Conservation (phyloP, 2,888 invertebrate species). For the Sphaerophoria rueppellii region DNA sequence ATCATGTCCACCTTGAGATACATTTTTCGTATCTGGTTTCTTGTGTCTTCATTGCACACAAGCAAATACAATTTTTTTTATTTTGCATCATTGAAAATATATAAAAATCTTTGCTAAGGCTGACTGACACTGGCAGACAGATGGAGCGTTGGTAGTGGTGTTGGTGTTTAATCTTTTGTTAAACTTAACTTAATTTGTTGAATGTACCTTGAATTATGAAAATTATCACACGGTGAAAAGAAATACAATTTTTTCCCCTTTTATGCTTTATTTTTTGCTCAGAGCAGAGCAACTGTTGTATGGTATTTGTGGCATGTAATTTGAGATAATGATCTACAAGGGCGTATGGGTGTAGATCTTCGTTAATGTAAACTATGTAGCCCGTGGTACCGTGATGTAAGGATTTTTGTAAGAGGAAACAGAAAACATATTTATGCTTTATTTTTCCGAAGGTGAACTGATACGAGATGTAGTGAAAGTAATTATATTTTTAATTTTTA, state of each 20-base stretch:
- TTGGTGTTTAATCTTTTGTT: constrained; percentile 51
- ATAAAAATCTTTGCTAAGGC: constrained; percentile 4
- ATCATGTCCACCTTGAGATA: constrained; percentile 70
- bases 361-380: background rate
- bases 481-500: constrained; percentile 18
- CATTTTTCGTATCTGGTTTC: constrained; percentile 48
- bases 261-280: background rate
- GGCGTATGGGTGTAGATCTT: background rate
- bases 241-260: constrained; percentile 32
- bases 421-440: background rate
- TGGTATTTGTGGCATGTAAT: constrained; percentile 57
- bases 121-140: background rate
- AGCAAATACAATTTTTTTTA: constrained; percentile 1
- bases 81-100: constrained; percentile 56
- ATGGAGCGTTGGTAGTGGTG: background rate
- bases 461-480: constrained; percentile 6
- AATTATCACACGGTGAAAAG: constrained; percentile 52
- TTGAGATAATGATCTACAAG: constrained; percentile 62
- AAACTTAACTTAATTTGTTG: constrained; percentile 55
- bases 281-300: constrained; percentile 3
- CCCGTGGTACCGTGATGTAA: background rate
- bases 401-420: background rate
- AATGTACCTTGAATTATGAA: constrained; percentile 59
- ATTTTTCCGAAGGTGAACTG: constrained; percentile 15
- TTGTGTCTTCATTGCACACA: constrained; percentile 23